Conservation (phyloP, 1,140 invertebrate genomes). For the Ostrea edulis region DNA sequence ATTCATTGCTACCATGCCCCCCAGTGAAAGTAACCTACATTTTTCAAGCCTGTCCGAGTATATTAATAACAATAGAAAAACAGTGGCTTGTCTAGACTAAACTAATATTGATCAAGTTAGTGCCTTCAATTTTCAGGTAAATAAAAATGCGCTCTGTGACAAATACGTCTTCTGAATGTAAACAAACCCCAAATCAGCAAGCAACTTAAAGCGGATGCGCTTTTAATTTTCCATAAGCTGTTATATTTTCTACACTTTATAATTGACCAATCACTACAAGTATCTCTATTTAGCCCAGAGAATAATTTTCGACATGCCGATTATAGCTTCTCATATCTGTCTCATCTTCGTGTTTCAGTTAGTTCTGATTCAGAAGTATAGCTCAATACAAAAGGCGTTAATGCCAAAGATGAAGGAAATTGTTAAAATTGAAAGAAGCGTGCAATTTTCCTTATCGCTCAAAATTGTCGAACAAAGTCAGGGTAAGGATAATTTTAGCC, state of each 20-base stretch:
- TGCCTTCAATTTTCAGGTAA: constrained; percentile 38
- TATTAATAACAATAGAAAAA: constrained; percentile 9
- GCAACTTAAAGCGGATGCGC: constrained; percentile 5
- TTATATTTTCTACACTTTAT: constrained; percentile 12
- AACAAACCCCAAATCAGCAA: constrained; percentile 1
- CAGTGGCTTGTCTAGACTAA: constrained; percentile 21
- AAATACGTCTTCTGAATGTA: constrained; percentile 17
- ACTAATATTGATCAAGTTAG: constrained; percentile 30
- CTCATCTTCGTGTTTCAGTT: constrained; percentile 34
- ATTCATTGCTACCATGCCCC: not conserved
- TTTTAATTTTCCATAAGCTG: constrained; percentile 24
- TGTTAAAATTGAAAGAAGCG: not conserved
- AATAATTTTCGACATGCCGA: not conserved
- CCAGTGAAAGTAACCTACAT: constrained; percentile 20
- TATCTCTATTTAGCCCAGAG: constrained; percentile 25
- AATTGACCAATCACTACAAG: constrained; percentile 37
- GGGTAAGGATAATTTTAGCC: not conserved
- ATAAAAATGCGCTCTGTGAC: constrained; percentile 13
- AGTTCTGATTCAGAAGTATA: constrained; percentile 13
- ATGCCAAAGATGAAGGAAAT: constrained; percentile 9
- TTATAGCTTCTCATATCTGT: constrained; percentile 29
- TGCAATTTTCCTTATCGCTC: constrained; percentile 11
- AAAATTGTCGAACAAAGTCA: constrained; percentile 7
- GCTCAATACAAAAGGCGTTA: not conserved
- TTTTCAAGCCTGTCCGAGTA: constrained; percentile 8